phyloP scores from a whole-genome alignment of 2,113 vertebrate species.

The Plectropomus leopardus region DNA sequence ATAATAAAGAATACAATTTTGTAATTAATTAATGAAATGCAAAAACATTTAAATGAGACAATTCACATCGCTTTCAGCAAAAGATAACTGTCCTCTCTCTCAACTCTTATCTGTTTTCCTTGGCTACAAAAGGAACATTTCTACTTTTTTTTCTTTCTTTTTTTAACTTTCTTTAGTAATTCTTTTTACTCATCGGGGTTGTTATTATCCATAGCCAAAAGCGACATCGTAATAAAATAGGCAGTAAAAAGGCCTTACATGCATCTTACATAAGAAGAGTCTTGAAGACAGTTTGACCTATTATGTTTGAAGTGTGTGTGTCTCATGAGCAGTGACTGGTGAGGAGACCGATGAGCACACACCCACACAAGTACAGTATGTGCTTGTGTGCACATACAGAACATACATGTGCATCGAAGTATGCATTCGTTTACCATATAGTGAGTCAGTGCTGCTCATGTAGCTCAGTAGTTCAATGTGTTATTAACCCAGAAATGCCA shows the following conservation, averaged over 20 bases:
- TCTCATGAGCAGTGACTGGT: constrained; percentile 22
- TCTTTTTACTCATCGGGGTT: not conserved
- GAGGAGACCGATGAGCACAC: constrained; percentile 12
- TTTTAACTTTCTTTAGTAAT: not conserved
- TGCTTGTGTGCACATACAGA: not conserved
- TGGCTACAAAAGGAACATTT: not conserved
- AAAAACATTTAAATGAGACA: constrained; percentile 17
- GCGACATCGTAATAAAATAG: not conserved
- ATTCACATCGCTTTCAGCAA: constrained; percentile 15
- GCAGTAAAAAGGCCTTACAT: constrained; percentile 1
- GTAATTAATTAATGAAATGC: constrained; percentile 23
- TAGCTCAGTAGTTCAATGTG: constrained; percentile 22
- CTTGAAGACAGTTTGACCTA: constrained; percentile 52
- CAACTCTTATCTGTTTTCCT: not conserved
- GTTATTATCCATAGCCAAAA: not conserved
- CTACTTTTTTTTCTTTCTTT: not conserved
- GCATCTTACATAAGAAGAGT: constrained; percentile 33
- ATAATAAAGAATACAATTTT: constrained; percentile 9
- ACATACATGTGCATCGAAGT: constrained; percentile 19
- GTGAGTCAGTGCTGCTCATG: constrained; percentile 44
- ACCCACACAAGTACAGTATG: not conserved
- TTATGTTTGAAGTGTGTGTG: constrained; percentile 36
- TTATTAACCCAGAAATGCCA: constrained; percentile 80
- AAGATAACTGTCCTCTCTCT: constrained; percentile 10
- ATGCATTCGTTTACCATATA: constrained; percentile 20